A percentile compares a stretch with the other conserved stretches of the same genome.
Evolutionary conservation across 1,140 invertebrate species (phyloP).

Genomic region (Manduca sexta): DNA sequence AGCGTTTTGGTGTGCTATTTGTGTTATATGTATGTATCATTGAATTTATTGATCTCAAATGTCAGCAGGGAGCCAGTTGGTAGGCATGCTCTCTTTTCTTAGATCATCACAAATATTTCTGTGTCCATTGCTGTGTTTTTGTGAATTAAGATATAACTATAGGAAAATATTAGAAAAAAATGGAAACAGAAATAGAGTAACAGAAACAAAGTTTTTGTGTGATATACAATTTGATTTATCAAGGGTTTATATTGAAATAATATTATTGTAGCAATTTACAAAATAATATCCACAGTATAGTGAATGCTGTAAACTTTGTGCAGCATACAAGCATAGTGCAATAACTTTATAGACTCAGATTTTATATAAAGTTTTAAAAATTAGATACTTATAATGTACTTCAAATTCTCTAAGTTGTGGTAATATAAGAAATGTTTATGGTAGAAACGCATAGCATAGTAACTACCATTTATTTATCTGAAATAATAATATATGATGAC

Average conservation of each 20-base stretch:
- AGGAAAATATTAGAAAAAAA: constrained; percentile 6
- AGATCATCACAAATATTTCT: constrained; percentile 21
- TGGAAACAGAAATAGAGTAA: constrained; percentile 18
- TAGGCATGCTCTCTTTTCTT: constrained; percentile 8
- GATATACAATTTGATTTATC: constrained; percentile 18
- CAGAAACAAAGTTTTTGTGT: constrained; percentile 16
- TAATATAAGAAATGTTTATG: constrained; percentile 39
- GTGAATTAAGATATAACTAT: constrained; percentile 4
- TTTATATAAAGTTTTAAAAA: constrained; percentile 5
- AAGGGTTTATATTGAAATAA: constrained; percentile 12
- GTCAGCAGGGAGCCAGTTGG: constrained; percentile 14
- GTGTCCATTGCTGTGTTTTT: constrained; percentile 10
- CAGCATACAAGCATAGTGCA: constrained; percentile 20
- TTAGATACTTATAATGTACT: neutral
- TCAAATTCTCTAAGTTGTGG: constrained; percentile 3
- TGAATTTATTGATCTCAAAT: constrained; percentile 33
- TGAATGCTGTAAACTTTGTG: constrained; percentile 1
- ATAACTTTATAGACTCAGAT: constrained; percentile 12
- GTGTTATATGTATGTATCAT: constrained; percentile 2
- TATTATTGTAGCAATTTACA: neutral
- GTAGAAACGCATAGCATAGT: constrained; percentile 46
- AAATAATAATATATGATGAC: constrained; percentile 54
- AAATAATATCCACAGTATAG: constrained; percentile 12
- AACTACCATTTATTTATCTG: constrained; percentile 57
- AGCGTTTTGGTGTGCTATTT: constrained; percentile 21